Evolutionary conservation across 2,888 invertebrate species (phyloP), one percentile per base, ranked within the genome.

Genomic region (Thecocarcelia acutangulata): DNA sequence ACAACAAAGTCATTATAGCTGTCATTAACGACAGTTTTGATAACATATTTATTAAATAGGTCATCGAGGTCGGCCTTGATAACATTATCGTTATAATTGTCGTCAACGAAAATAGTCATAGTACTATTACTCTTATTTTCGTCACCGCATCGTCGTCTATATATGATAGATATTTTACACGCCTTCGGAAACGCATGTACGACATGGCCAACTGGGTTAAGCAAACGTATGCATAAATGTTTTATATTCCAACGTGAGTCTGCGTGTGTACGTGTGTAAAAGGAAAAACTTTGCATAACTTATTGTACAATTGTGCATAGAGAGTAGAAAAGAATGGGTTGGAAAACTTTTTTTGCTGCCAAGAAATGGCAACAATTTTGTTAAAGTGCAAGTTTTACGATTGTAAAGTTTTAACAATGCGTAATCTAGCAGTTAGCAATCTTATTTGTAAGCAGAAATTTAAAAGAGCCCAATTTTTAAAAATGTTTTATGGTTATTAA

Each of bases 351-450:
- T 24, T 19, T 33, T 58, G n/a, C 46, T 54, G 50, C 46, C 37
- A 78, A 82, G 70, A 82, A 82, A 78, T 82, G 74, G 82, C 78
- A 82, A 82, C 81, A 69, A 77, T 82, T 82, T 78, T 61, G 64
- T 70, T 77, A 69, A 77, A 82, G 78, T 82, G 82, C 70, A 78
- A 82, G 64, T 82, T 82, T 78, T 78, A 78, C 78, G 78, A 82
- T 82, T 78, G 82, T 52, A 82, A 82, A 82, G 82, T 82, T 82
- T 82, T 66, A 74, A 78, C 78, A 82, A 82, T 82, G 82, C 82
- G 82, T 82, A 82, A 82, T 82, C 78, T 82, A 82, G 78, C 78
- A 82, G 74, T 74, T 78, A 82, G 82, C 64, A 82, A 82, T 82
- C 64, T 78, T 66, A 48, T 66, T 40, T 21, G 13, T 3, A 33